A percentile compares a stretch with the other conserved stretches of the same genome.
Evolutionary conservation across 2,113 vertebrate genomes (phyloP).

Genomic region (Ahaetulla prasina): DNA sequence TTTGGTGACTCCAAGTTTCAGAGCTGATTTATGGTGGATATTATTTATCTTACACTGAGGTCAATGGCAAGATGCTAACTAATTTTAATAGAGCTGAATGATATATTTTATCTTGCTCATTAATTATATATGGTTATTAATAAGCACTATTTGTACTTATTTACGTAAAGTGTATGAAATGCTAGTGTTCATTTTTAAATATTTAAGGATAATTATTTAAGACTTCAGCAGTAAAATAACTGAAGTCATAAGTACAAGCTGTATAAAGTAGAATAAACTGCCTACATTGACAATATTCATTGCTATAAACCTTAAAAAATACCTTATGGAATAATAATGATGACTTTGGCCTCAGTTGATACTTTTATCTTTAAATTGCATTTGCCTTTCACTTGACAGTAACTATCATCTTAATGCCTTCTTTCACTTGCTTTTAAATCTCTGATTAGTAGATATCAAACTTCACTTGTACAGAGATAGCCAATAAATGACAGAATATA

Average conservation of each 20-base stretch:
- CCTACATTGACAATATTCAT: constrained; percentile 23
- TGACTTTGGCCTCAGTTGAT: constrained; percentile 19
- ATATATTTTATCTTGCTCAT: background rate
- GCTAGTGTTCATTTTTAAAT: constrained; percentile 5
- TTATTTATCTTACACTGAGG: background rate
- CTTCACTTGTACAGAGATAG: constrained; percentile 14
- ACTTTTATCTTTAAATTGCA: constrained; percentile 23
- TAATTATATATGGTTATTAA: constrained; percentile 7
- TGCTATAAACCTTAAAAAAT: constrained; percentile 22
- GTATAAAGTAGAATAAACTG: constrained; percentile 12
- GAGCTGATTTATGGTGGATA: background rate
- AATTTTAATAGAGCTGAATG: constrained; percentile 8
- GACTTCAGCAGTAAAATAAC: background rate
- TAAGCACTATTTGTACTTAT: background rate
- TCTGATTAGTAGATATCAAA: constrained; percentile 30
- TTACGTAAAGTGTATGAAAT: constrained; percentile 22
- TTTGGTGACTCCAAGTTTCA: constrained; percentile 47
- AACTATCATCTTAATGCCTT: constrained; percentile 27
- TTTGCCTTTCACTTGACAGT: constrained; percentile 2
- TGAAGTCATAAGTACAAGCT: constrained; percentile 8
- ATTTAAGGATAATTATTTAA: constrained; percentile 23
- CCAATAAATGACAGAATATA: background rate
- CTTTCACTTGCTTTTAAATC: constrained; percentile 36
- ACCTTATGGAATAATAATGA: background rate
- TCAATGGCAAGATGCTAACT: background rate